phyloP scores from a whole-genome alignment of 2,113 vertebrate species.

The Peromyscus californicus region DNA sequence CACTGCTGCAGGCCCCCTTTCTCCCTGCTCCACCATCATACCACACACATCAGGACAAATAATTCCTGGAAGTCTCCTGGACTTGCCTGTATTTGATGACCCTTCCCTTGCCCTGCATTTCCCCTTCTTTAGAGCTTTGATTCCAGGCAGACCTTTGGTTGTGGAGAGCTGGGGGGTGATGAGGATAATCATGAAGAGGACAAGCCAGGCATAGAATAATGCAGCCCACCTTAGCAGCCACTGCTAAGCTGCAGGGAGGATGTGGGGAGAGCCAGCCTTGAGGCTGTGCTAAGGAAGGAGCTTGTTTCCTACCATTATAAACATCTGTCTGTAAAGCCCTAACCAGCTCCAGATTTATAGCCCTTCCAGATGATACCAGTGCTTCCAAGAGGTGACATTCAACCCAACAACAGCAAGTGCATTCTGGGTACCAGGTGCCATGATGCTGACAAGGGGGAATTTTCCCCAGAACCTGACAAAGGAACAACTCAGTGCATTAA shows the following conservation, averaged over 20 bases:
- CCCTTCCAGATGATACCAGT: not conserved
- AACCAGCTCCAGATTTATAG: not conserved
- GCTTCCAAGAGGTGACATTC: not conserved
- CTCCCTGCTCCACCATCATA: not conserved
- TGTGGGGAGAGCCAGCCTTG: not conserved
- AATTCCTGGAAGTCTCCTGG: not conserved
- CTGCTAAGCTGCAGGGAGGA: not conserved
- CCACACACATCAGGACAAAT: not conserved
- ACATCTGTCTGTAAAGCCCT: not conserved
- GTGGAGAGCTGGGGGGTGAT: not conserved
- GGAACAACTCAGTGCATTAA: not conserved
- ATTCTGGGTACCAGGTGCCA: not conserved
- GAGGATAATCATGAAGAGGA: not conserved
- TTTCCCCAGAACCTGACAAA: not conserved
- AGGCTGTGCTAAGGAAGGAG: not conserved
- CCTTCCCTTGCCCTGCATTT: not conserved
- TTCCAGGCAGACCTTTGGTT: not conserved
- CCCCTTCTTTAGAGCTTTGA: not conserved
- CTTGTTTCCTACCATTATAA: not conserved
- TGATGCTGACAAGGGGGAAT: not conserved
- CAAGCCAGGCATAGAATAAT: not conserved
- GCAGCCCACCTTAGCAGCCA: not conserved
- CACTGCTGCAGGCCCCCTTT: not conserved
- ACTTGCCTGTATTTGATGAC: not conserved
- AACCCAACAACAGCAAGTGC: not conserved